Conservation (phyloP, 1,140 invertebrate genomes). For the Thrips palmi region DNA sequence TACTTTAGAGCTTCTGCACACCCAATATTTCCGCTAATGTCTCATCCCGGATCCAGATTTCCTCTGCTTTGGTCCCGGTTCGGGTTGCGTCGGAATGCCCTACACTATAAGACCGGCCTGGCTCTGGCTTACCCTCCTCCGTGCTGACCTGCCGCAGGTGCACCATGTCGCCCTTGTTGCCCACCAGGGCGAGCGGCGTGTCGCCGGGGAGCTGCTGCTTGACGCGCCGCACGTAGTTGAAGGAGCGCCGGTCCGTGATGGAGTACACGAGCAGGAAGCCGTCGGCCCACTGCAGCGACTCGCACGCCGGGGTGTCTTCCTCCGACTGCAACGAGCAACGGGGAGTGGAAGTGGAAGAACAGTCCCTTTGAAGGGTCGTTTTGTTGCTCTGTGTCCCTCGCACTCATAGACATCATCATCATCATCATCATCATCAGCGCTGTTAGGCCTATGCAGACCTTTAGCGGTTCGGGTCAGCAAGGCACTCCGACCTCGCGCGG, state of each 20-base stretch:
- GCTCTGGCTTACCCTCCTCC: conserved; percentile 41
- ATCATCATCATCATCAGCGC: too few species aligned
- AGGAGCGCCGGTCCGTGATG: conserved; percentile 71
- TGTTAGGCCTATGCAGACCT: too few species aligned
- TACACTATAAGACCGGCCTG: not conserved
- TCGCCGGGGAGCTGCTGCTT: conserved; percentile 49
- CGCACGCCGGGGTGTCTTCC: conserved; percentile 53
- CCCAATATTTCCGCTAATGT: not conserved
- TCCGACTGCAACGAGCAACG: conserved; percentile 27
- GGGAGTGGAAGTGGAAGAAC: too few species aligned
- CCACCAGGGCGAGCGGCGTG: conserved; percentile 59
- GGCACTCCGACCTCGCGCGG: too few species aligned
- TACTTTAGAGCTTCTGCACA: too few species aligned
- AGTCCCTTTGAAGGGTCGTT: too few species aligned
- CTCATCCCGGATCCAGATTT: not conserved
- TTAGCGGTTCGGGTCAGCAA: too few species aligned
- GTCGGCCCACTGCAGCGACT: conserved; percentile 74
- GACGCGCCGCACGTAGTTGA: conserved; percentile 62
- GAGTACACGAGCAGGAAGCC: conserved; percentile 78
- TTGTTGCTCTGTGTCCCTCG: too few species aligned
- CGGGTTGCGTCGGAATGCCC: not conserved
- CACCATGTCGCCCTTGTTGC: conserved; percentile 84
- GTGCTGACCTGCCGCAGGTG: conserved; percentile 73
- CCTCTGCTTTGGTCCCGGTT: not conserved
- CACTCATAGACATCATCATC: too few species aligned